Conservation (phyloP, 2,888 invertebrate species). For the Sturmia bella region DNA sequence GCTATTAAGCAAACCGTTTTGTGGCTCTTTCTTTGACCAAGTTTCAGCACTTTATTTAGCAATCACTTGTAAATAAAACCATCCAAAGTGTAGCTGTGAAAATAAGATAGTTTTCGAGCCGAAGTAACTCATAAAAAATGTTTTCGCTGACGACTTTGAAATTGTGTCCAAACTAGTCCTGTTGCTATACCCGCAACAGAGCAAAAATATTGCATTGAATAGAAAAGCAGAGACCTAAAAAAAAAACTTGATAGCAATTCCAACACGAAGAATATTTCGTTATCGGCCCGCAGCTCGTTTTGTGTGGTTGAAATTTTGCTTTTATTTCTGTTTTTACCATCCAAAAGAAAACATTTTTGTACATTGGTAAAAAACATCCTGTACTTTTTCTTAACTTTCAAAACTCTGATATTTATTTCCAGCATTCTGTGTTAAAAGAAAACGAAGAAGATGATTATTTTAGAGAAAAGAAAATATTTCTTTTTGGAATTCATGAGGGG, state of each 20-base stretch:
- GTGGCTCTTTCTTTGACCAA: not conserved
- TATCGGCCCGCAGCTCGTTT: slow-evolving; percentile 43
- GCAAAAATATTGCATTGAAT: too few relatives aligned
- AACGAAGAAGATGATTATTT: slow-evolving; percentile 9
- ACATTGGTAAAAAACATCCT: slow-evolving; percentile 39
- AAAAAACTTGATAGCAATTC: not conserved
- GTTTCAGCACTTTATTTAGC: slow-evolving; percentile 5
- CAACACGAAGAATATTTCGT: not conserved
- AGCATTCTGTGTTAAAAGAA: slow-evolving; percentile 35
- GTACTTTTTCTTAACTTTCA: slow-evolving; percentile 28
- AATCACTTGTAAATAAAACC: slow-evolving; percentile 18
- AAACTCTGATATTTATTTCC: slow-evolving; percentile 50
- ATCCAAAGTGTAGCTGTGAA: not conserved
- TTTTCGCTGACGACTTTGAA: too few relatives aligned
- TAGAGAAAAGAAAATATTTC: slow-evolving; percentile 28
- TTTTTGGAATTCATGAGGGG: slow-evolving; percentile 22
- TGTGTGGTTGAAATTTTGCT: not conserved
- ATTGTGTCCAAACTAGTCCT: too few relatives aligned
- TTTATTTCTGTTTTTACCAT: slow-evolving; percentile 5
- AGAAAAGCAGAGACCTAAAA: too few relatives aligned
- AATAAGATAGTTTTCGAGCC: too few relatives aligned
- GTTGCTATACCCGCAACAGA: too few relatives aligned
- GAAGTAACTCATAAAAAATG: too few relatives aligned
- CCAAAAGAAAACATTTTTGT: slow-evolving; percentile 7
- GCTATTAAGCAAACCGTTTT: not conserved